Conservation (phyloP, 2,797 vertebrate species). For the Aeoliscus strigatus region DNA sequence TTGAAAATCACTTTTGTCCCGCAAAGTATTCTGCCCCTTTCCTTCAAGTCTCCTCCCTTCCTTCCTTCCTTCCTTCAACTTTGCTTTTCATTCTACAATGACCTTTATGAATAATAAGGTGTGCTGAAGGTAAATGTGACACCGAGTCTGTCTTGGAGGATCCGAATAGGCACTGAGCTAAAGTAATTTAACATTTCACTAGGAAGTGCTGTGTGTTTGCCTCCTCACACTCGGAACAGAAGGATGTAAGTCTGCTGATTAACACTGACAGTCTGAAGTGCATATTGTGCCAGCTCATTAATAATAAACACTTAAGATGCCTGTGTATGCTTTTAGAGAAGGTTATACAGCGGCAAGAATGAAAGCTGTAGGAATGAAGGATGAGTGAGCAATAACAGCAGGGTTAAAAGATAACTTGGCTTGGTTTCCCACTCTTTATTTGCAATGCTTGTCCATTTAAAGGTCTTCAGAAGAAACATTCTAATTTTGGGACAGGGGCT, state of each 20-base stretch:
- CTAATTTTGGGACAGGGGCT: constrained; percentile 36
- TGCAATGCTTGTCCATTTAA: constrained; percentile 65
- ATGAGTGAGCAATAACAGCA: constrained; percentile 37
- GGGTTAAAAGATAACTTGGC: constrained; percentile 60
- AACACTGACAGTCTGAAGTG: constrained; percentile 57
- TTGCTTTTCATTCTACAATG: constrained; percentile 43
- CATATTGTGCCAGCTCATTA: constrained; percentile 59
- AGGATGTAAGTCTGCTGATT: constrained; percentile 54
- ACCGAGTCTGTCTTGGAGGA: constrained; percentile 44
- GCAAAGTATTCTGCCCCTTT: constrained; percentile 20
- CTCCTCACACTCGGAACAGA: constrained; percentile 32
- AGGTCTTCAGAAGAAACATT: constrained; percentile 58
- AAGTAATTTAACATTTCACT: constrained; percentile 52
- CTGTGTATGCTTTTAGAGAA: constrained; percentile 57
- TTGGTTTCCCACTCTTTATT: constrained; percentile 64
- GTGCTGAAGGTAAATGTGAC: constrained; percentile 55
- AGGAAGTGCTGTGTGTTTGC: constrained; percentile 44
- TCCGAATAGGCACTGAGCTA: constrained; percentile 36
- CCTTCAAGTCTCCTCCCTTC: too few species aligned
- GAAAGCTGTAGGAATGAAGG: constrained; percentile 29
- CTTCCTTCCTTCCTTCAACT: constrained; percentile 31
- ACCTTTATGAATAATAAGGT: constrained; percentile 70
- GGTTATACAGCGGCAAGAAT: constrained; percentile 37
- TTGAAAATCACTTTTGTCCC: constrained; percentile 27
- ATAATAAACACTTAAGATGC: constrained; percentile 62